Base-by-base conservation (phyloP, 2,797 vertebrate genomes). In the Brachyalestes nurse region DNA sequence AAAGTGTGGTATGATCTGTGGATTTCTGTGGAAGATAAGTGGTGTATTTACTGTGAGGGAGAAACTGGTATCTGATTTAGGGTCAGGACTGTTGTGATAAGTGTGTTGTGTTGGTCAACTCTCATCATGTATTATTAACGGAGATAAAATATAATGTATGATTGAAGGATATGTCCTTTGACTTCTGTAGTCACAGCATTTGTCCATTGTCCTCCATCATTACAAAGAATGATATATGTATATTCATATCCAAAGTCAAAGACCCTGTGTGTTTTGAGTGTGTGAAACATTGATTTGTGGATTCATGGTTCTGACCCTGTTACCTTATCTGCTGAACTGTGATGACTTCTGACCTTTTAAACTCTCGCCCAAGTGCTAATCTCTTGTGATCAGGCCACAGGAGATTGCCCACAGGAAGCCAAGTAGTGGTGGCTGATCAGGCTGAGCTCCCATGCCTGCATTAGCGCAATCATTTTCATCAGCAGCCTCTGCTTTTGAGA, bases 201-300 rank as follows among this genome's bases (percentile, higher is more conserved):
- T 78, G 40, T 57, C 60, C 61, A 51, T 58, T 60, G 16, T 69
- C 65, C 64, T 82, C 65, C 53, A 71, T 77, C 55, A 75, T 47
- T 69, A 61, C 66, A 79, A 83, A 66, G 75, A 67, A 28, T 61
- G 38, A 49, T 23, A 77, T 62, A 38, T 21, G 7, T 65, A 65
- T 34, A 83, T 88, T 84, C 83, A 85, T 90, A 86, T 80, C 70
- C 19, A 79, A 74, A 73, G 55, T 71, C 51, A 73, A 79, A 81
- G 55, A 71, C 85, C 51, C 80, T 86, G 78, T 83, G 86, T 91
- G 91, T 92, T 84, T 92, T 77, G 81, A 84, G 82, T 79, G 87
- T 82, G 73, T 88, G 82, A 90, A 88, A 87, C 83, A 94, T 94
- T 72, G 93, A 94, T 88, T 88, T 61, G 90, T 92, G 91, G 92